A percentile compares a stretch with the other conserved stretches of the same genome.
Conservation (phyloP, 2,797 vertebrate species). For the Jordanella pulchra region DNA sequence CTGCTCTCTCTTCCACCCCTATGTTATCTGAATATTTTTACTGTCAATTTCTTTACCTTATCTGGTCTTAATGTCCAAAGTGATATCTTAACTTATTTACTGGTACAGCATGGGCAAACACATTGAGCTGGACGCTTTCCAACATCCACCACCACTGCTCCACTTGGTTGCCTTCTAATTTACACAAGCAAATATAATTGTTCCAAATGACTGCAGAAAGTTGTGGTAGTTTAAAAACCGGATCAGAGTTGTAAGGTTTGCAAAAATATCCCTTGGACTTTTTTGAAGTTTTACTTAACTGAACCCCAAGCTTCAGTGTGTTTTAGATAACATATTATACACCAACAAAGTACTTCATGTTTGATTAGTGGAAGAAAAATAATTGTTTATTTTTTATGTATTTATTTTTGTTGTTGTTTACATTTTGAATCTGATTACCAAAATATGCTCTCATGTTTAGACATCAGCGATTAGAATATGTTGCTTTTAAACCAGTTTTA, state of each 20-base stretch:
- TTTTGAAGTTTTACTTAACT: neutral
- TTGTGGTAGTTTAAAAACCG: slow-evolving; percentile 28
- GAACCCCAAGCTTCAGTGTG: neutral
- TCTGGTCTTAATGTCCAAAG: slow-evolving; percentile 3
- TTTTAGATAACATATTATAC: neutral
- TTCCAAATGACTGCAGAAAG: slow-evolving; percentile 56
- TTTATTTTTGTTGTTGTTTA: neutral
- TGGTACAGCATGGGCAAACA: slow-evolving; percentile 29
- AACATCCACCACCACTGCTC: slow-evolving; percentile 24
- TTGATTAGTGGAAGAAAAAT: neutral
- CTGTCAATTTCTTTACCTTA: neutral
- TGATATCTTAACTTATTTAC: slow-evolving; percentile 20
- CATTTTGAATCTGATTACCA: neutral
- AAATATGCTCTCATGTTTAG: too few relatives aligned
- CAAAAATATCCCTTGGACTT: neutral
- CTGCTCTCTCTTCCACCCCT: neutral
- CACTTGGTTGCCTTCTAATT: slow-evolving; percentile 34
- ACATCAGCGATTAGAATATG: too few relatives aligned
- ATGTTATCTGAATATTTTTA: slow-evolving; percentile 4
- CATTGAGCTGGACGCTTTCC: slow-evolving; percentile 32
- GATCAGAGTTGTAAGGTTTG: neutral
- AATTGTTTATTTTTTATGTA: neutral
- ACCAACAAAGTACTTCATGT: neutral
- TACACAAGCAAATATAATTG: slow-evolving; percentile 63
- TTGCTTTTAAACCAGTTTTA: too few relatives aligned